A percentile compares a stretch with the other conserved stretches of the same genome.
Conservation (phyloP, 1,140 invertebrate genomes). For the Trichoplusia ni region DNA sequence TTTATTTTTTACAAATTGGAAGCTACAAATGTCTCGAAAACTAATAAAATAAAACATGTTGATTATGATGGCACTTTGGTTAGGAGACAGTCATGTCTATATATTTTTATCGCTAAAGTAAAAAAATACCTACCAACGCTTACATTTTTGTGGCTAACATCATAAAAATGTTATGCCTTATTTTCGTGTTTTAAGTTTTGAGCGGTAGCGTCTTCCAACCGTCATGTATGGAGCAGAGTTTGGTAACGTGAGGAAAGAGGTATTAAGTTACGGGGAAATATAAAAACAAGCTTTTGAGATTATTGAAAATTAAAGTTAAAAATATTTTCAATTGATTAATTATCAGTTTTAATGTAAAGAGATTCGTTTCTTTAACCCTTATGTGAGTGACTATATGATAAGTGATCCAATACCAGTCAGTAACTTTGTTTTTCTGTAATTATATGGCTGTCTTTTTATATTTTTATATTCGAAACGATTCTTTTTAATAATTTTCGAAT, state of each 20-base stretch:
- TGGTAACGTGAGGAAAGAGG: too few species aligned
- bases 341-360: too few species aligned
- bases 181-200: slow-evolving; percentile 24
- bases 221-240: too few species aligned
- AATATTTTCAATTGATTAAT: too few species aligned
- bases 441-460: too few species aligned
- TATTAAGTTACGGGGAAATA: too few species aligned
- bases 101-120: slow-evolving; percentile 41
- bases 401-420: not conserved
- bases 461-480: too few species aligned
- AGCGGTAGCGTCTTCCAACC: slow-evolving; percentile 30
- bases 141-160: slow-evolving; percentile 35
- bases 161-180: slow-evolving; percentile 44
- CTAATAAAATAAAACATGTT: slow-evolving; percentile 26
- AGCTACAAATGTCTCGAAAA: slow-evolving; percentile 19
- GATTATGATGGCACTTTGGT: slow-evolving; percentile 32
- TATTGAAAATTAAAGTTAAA: not conserved
- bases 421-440: not conserved
- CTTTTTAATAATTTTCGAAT: not conserved
- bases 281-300: not conserved
- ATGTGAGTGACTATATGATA: too few species aligned
- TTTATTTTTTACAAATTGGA: slow-evolving; percentile 1
- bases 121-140: slow-evolving; percentile 28
- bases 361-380: too few species aligned
- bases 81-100: slow-evolving; percentile 40